These are phyloP conservation scores for Malaclemys terrapin DNA, from an alignment of 2,113 vertebrate genomes.

Conservation along the genomic window DNA sequence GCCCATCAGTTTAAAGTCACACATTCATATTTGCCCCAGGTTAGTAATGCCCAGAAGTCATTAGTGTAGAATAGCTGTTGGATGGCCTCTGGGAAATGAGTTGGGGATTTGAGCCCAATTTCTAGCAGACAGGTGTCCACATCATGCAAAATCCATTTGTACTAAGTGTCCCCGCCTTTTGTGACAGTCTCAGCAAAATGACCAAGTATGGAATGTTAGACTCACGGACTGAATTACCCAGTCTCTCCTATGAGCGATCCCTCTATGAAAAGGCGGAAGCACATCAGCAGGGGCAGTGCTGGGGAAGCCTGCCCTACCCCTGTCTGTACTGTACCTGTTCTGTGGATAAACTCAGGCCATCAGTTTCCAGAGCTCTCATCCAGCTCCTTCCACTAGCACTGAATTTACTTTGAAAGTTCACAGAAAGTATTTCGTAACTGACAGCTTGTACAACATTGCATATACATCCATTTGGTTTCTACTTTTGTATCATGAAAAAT, in stretches of 20 bases:
- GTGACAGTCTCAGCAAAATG: conserved; percentile 22
- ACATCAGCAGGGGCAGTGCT: neutral
- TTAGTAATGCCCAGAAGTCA: conserved; percentile 64
- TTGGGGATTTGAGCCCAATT: conserved; percentile 65
- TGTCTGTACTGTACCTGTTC: neutral
- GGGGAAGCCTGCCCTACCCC: neutral
- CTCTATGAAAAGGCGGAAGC: conserved; percentile 15
- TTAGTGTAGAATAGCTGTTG: conserved; percentile 53
- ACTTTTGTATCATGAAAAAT: conserved; percentile 72
- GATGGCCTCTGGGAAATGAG: conserved; percentile 55
- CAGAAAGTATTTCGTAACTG: conserved; percentile 63
- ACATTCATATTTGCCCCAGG: conserved; percentile 56
- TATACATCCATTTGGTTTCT: conserved; percentile 74
- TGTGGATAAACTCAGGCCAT: neutral
- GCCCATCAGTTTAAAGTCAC: conserved; percentile 64
- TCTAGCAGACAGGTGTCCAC: conserved; percentile 60
- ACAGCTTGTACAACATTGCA: conserved; percentile 46
- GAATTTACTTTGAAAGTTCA: conserved; percentile 35
- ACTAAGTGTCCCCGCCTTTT: conserved; percentile 45
- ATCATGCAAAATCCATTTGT: conserved; percentile 51
- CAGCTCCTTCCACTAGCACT: conserved; percentile 11
- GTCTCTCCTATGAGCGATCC: conserved; percentile 6
- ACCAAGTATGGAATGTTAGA: neutral
- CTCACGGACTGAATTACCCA: neutral
- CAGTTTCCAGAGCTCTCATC: neutral